phyloP scores from a whole-genome alignment of 2,797 vertebrate species.

The Zalophus californianus region DNA sequence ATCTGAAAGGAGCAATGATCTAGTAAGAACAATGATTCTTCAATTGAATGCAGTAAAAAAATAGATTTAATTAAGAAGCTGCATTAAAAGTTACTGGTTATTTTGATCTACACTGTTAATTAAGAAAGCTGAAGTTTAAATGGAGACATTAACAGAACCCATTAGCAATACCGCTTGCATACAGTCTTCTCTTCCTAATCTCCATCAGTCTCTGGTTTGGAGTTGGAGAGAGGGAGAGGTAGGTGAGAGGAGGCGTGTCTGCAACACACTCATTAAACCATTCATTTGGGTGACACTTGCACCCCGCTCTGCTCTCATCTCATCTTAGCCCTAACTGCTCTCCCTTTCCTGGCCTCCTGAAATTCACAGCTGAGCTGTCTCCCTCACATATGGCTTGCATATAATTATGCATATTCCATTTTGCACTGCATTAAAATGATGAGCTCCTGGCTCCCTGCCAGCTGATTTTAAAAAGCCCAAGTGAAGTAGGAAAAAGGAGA shows the following conservation, averaged over 20 bases:
- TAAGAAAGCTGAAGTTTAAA: conserved; percentile 89
- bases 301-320: conserved; percentile 87
- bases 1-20: conserved; percentile 86
- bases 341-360: conserved; percentile 87
- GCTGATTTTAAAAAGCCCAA: conserved; percentile 88
- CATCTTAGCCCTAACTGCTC: conserved; percentile 88
- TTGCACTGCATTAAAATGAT: conserved; percentile 92
- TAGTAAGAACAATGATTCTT: conserved; percentile 86
- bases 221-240: conserved; percentile 86
- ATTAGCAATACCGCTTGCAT: conserved; percentile 85
- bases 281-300: conserved; percentile 90
- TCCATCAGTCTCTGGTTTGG: conserved; percentile 78
- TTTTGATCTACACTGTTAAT: conserved; percentile 88
- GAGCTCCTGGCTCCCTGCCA: conserved; percentile 90
- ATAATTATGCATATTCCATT: conserved; percentile 93
- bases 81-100: conserved; percentile 86
- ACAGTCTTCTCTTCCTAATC: conserved; percentile 84
- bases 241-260: conserved; percentile 89
- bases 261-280: conserved; percentile 89
- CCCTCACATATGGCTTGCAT: conserved; percentile 92
- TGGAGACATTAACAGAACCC: conserved; percentile 88
- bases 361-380: conserved; percentile 91
- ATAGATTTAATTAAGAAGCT: conserved; percentile 88
- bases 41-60: conserved; percentile 85
- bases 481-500: conserved; percentile 82